Base-by-base conservation (phyloP, 1,140 invertebrate genomes). In the Bombus huntii region DNA sequence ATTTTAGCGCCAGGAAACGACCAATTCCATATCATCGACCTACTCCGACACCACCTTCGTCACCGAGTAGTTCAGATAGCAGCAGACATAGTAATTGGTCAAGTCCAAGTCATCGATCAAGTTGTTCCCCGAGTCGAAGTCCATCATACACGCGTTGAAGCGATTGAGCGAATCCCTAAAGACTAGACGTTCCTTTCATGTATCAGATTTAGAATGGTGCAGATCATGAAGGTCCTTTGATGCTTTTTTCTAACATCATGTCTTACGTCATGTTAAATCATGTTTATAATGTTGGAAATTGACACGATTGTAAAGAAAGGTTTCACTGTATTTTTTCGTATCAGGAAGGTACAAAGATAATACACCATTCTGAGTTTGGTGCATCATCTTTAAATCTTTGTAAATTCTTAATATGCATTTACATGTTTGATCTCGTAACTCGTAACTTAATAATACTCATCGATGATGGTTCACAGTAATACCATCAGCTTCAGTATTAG, bases 1-100 rank as follows among this genome's bases (percentile, higher is more conserved):
- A 91, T 96, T 96, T 91, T 96, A 98, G 98, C 95, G 98, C 98
- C 86, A 96, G 98, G 90, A 98, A 98, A 95, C 96, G 98, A 81
- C 98, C 98, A 62, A 98, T 98, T 91, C 98, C 98, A 74, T 98
- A 98, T 96, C 97, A 98, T 91, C 96, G 98, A 90, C 97, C 97
- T 79, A 97, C 97, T 34, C 97, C 97, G 25, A 97, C 97, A 13
- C 96, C 97, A 81, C 96, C 96, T 34, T 97, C 97, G 66, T 97
- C 96, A 75, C 96, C 95, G 74, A 97, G 96, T 92, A 97, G 96
- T 91, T 97, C 96, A 86, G 97, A 96, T 91, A 97, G 96, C 92
- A 95, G 96, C 82, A 93, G 94, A 75, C 92, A 93, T 70, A 96
- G 94, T 87, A 95, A 95, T 68, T 96, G 95, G 94, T 96, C 95